Conservation (phyloP, 2,797 vertebrate genomes). For the Microctenopoma lineatum region DNA sequence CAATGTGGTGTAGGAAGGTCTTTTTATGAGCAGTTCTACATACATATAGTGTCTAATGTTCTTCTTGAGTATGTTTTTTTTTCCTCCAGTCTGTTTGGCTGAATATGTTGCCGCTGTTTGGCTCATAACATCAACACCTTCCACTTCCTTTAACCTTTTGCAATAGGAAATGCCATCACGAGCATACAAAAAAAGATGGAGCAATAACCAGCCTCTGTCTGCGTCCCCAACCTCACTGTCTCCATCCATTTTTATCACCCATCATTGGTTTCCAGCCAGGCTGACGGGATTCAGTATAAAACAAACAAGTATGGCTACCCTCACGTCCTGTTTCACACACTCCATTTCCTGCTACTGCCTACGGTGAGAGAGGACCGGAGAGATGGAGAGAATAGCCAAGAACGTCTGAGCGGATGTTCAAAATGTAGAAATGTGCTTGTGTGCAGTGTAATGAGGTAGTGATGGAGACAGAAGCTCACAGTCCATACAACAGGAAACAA, state of each 20-base stretch:
- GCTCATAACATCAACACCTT: background rate
- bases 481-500: conserved; percentile 25
- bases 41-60: too few species aligned
- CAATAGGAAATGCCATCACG: conserved; percentile 12
- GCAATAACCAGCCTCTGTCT: conserved; percentile 4
- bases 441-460: conserved; percentile 21
- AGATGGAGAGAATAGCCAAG: conserved; percentile 11
- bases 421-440: conserved; percentile 17
- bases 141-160: background rate
- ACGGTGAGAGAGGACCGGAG: conserved; percentile 32
- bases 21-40: too few species aligned
- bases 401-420: conserved; percentile 39
- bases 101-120: background rate
- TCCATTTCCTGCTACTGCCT: conserved; percentile 61
- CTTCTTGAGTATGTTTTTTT: too few species aligned
- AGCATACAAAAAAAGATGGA: background rate
- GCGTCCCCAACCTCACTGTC: conserved; percentile 17
- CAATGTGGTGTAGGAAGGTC: too few species aligned
- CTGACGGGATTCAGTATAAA: conserved; percentile 44
- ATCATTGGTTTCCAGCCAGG: conserved; percentile 28
- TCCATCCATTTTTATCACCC: conserved; percentile 34
- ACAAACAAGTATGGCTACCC: conserved; percentile 59
- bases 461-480: conserved; percentile 39
- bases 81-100: too few species aligned
- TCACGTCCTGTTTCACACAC: conserved; percentile 68